These are phyloP conservation scores for Linyphia triangularis DNA, from an alignment of 2,888 invertebrate species.

Conservation along the genomic window DNA sequence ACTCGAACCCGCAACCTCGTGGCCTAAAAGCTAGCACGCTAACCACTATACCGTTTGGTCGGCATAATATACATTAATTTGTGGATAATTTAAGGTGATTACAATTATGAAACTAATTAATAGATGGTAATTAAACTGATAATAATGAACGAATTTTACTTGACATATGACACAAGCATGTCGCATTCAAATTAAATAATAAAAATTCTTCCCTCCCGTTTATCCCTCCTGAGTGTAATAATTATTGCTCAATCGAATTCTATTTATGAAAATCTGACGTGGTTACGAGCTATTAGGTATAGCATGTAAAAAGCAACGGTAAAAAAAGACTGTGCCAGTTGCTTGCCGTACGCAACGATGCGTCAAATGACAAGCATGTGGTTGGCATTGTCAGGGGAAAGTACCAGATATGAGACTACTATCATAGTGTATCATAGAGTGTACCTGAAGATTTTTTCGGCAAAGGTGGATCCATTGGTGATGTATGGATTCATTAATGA, in stretches of 20 bases:
- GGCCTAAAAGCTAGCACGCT: no score
- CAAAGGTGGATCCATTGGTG: conserved; percentile 33
- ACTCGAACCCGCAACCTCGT: no score
- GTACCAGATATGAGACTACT: conserved; percentile 11
- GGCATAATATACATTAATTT: no score
- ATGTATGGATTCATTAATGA: conserved; percentile 63
- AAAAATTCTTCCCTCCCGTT: background rate
- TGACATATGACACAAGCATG: background rate
- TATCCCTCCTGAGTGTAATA: conserved; percentile 8
- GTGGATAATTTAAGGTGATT: no score
- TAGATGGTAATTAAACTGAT: background rate
- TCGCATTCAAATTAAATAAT: background rate
- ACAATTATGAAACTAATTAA: no score
- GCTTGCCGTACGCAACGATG: conserved; percentile 35
- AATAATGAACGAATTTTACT: no score
- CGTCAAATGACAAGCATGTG: conserved; percentile 57
- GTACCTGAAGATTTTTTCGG: conserved; percentile 40
- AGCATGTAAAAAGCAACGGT: background rate
- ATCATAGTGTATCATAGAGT: background rate
- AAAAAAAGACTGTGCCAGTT: conserved; percentile 38
- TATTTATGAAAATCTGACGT: conserved; percentile 28
- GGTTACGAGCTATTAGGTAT: conserved; percentile 9
- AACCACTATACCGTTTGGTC: no score
- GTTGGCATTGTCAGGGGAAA: conserved; percentile 6
- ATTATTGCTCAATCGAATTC: conserved; percentile 55